Percentiles rank a stretch among this genome's conserved stretches.
phyloP scores from a whole-genome alignment of 1,140 invertebrate species.

The Lysiphlebus fabarum region DNA sequence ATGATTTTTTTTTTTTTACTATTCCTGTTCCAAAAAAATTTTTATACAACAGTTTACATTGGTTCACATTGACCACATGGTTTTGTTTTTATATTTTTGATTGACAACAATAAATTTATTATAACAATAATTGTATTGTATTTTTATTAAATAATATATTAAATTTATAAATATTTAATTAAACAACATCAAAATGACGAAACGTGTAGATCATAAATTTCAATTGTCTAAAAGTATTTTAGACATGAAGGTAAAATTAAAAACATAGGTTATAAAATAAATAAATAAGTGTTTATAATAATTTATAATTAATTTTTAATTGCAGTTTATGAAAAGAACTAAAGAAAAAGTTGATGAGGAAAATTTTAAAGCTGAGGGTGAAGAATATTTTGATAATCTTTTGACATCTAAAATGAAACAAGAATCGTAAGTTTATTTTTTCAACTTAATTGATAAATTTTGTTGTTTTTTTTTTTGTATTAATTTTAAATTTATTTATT shows the following conservation, averaged over 20 bases:
- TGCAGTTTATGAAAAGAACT: conserved; percentile 83
- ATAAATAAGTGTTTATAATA: conserved; percentile 9
- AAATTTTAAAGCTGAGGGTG: conserved; percentile 68
- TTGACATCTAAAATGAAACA: conserved; percentile 55
- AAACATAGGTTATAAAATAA: conserved; percentile 24
- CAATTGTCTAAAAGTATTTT: conserved; percentile 67
- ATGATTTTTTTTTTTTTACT: too few species aligned
- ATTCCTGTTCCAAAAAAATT: too few species aligned
- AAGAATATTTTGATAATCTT: conserved; percentile 61
- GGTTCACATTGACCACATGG: too few species aligned
- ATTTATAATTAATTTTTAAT: conserved; percentile 20
- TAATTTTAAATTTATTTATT: conserved; percentile 20
- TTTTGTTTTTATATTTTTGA: too few species aligned
- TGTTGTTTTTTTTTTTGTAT: neutral
- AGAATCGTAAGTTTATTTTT: conserved; percentile 52
- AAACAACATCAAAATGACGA: neutral
- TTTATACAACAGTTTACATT: too few species aligned
- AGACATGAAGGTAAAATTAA: conserved; percentile 65
- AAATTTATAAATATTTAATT: too few species aligned
- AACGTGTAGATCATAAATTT: conserved; percentile 30
- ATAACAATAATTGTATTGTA: too few species aligned
- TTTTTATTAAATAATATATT: too few species aligned
- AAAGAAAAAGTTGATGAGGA: conserved; percentile 78
- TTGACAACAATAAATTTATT: too few species aligned
- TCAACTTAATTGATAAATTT: conserved; percentile 1